Percentiles rank a stretch among this genome's conserved stretches.
Evolutionary conservation across 2,113 vertebrate species (phyloP).

Genomic region (Atherinomorus stipes): DNA sequence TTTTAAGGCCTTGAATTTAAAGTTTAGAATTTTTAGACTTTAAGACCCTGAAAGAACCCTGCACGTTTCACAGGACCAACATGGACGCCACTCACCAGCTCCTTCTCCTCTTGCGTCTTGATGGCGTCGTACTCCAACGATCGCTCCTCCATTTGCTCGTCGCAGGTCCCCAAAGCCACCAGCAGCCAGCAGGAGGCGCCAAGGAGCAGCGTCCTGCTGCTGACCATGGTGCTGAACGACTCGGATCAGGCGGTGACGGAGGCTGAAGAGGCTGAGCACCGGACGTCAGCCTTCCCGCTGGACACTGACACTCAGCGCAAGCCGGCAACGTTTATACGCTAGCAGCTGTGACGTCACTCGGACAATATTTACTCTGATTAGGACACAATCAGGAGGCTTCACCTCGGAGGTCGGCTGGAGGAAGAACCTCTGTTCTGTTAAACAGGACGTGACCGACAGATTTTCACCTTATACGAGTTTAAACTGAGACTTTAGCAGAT

Average conservation of each 20-base stretch:
- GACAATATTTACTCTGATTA: constrained; percentile 29
- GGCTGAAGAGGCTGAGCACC: not conserved
- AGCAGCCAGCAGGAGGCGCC: constrained; percentile 63
- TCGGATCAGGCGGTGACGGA: not conserved
- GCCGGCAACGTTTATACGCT: not conserved
- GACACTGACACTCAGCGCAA: not conserved
- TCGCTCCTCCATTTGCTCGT: constrained; percentile 12
- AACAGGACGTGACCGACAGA: constrained; percentile 22
- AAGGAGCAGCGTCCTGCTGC: constrained; percentile 41
- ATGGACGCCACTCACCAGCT: constrained; percentile 51
- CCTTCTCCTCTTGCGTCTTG: constrained; percentile 41
- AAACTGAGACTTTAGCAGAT: not conserved
- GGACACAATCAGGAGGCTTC: constrained; percentile 9
- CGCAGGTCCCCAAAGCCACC: constrained; percentile 25
- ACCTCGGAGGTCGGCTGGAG: constrained; percentile 8
- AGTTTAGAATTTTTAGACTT: too few relatives aligned
- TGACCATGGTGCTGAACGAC: constrained; percentile 38
- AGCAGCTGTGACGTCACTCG: constrained; percentile 16
- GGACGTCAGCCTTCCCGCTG: not conserved
- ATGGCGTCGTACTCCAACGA: constrained; percentile 14
- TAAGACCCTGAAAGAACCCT: too few relatives aligned
- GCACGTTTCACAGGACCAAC: too few relatives aligned
- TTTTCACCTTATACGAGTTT: not conserved
- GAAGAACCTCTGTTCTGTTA: constrained; percentile 19
- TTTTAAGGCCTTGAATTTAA: too few relatives aligned